Evolutionary conservation across 2,113 vertebrate genomes (phyloP).

Genomic region (Leptobrachium ailaonicum): DNA sequence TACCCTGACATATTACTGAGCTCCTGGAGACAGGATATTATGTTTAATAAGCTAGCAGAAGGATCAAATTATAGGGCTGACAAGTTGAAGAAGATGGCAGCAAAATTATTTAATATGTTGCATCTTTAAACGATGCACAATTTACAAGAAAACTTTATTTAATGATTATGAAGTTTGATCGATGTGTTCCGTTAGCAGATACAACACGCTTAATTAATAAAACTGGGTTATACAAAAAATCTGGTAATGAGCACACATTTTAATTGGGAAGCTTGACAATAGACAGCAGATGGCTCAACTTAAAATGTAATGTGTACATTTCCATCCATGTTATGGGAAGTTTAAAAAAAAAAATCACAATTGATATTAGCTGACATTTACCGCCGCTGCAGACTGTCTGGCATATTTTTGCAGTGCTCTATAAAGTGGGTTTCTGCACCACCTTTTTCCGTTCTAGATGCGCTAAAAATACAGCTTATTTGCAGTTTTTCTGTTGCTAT

Average conservation of each 20-base stretch:
- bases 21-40: no score
- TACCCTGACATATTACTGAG: no score
- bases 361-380: not conserved
- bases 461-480: no score
- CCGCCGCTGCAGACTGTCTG: not conserved
- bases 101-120: no score
- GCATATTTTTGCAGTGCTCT: not conserved
- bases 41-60: no score
- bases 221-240: not conserved
- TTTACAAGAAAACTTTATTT: not conserved
- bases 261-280: not conserved
- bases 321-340: not conserved
- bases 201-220: not conserved
- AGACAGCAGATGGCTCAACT: constrained; percentile 12
- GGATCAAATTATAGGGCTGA: no score
- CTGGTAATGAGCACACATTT: constrained; percentile 14
- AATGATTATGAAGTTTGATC: not conserved
- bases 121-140: no score
- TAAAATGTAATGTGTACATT: not conserved
- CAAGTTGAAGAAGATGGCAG: no score
- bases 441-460: no score
- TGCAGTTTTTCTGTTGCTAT: no score
- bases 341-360: not conserved
- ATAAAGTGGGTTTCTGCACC: not conserved
- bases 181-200: no score